Evolutionary conservation across 2,113 vertebrate species (phyloP).

Genomic region (Pyrgilauda ruficollis): DNA sequence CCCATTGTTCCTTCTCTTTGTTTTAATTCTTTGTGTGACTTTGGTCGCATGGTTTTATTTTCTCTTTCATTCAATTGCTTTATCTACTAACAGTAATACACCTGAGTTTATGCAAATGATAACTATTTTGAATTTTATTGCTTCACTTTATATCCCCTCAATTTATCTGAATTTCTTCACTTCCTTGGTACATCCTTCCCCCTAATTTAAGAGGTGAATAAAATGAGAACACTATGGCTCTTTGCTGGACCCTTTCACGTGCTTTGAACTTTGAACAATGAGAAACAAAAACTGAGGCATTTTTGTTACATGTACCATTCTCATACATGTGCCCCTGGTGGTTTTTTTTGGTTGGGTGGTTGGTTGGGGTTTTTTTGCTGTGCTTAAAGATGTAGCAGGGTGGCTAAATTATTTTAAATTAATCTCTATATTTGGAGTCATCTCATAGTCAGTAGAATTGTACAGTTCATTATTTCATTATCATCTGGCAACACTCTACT

Average conservation of each 20-base stretch:
- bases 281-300: not conserved
- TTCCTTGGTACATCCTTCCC: constrained; percentile 11
- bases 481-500: not conserved
- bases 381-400: not conserved
- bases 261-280: not conserved
- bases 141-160: not conserved
- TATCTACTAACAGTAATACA: not conserved
- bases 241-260: not conserved
- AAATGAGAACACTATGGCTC: not conserved
- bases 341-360: not conserved
- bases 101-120: constrained; percentile 19
- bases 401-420: not conserved
- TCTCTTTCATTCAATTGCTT: not conserved
- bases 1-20: not conserved
- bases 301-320: not conserved
- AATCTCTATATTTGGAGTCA: not conserved
- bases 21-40: not conserved
- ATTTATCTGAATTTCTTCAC: constrained; percentile 37
- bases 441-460: not conserved
- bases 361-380: not conserved
- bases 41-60: not conserved
- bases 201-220: not conserved
- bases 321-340: not conserved
- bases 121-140: constrained; percentile 31
- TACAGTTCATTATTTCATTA: not conserved